Evolutionary conservation across 2,113 vertebrate genomes (phyloP).

Genomic region (Actinemys pallida): DNA sequence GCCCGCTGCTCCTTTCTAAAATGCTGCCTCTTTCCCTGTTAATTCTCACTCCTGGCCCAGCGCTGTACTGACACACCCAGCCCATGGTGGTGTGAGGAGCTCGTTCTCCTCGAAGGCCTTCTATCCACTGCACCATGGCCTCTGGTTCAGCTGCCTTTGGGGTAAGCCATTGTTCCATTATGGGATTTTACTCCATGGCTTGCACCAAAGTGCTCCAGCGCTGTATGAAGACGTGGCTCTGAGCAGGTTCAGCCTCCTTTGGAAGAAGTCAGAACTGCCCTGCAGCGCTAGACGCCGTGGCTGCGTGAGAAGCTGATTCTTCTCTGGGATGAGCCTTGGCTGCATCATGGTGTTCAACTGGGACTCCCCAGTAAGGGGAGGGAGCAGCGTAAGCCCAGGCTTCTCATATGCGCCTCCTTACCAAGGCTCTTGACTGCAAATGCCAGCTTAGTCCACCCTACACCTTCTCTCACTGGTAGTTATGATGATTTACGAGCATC

Average conservation of each 20-base stretch:
- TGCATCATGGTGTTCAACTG: background rate
- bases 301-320: background rate
- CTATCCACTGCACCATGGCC: rapidly evolving
- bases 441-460: background rate
- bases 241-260: background rate
- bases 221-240: too few species aligned
- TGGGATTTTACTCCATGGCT: background rate
- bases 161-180: background rate
- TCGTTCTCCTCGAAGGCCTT: background rate
- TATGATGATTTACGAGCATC: background rate
- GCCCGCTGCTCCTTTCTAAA: background rate
- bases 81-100: rapidly evolving
- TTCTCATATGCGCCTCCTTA: background rate
- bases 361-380: background rate
- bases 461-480: background rate
- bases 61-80: background rate
- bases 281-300: background rate
- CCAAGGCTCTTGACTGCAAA: background rate
- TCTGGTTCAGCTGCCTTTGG: background rate
- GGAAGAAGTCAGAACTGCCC: rapidly evolving
- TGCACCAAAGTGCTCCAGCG: background rate
- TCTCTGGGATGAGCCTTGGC: background rate
- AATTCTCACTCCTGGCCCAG: rapidly evolving
- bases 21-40: background rate
- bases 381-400: background rate